Percentiles rank a stretch among this genome's conserved stretches.
Conservation (phyloP, 2,113 vertebrate genomes). For the Rhagologus leucostigma region DNA sequence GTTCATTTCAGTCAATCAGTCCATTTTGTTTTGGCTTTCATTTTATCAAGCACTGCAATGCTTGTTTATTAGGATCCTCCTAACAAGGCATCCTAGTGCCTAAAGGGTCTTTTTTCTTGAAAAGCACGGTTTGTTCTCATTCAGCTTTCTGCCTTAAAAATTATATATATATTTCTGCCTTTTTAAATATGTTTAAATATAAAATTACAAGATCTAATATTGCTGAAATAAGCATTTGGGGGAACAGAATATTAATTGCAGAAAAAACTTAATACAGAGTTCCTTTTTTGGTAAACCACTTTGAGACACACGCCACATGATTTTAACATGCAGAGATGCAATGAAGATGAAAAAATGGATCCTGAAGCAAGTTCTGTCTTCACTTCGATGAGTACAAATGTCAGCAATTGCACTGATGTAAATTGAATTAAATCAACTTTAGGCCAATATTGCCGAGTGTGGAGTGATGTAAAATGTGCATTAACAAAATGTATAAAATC, state of each 20-base stretch:
- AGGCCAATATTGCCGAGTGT: background rate
- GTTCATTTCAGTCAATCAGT: background rate
- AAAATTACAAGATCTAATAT: background rate
- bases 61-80: background rate
- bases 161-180: background rate
- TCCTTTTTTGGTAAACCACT: background rate
- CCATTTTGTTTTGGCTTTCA: background rate
- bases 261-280: background rate
- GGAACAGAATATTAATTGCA: background rate
- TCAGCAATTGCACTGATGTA: background rate
- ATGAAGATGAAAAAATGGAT: background rate
- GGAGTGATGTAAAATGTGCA: background rate
- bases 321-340: background rate
- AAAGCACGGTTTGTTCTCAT: fast-evolving
- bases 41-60: background rate
- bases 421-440: background rate
- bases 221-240: background rate
- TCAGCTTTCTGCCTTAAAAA: background rate
- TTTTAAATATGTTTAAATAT: background rate
- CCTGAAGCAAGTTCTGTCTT: background rate
- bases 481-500: background rate
- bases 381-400: background rate
- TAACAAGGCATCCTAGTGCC: background rate
- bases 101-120: background rate
- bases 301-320: background rate